Percentiles rank a stretch among this genome's conserved stretches.
phyloP scores from a whole-genome alignment of 2,797 vertebrate species.

The Enteromius viviparus region DNA sequence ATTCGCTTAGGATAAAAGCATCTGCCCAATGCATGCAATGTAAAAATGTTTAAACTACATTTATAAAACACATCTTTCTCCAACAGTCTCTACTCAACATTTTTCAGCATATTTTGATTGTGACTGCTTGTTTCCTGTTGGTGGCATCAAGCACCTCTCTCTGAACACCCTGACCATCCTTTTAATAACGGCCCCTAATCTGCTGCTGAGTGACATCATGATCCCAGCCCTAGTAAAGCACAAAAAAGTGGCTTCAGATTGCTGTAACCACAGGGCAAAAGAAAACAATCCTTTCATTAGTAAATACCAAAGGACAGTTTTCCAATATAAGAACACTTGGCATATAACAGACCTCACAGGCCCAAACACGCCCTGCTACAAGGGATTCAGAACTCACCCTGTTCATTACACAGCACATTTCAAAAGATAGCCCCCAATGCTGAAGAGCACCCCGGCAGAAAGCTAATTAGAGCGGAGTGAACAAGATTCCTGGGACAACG shows the following conservation, averaged over 20 bases:
- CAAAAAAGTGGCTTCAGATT: not conserved
- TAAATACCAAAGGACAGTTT: constrained; percentile 24
- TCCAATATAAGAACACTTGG: constrained; percentile 47
- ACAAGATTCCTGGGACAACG: constrained; percentile 44
- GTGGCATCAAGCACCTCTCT: not conserved
- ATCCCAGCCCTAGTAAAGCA: constrained; percentile 3
- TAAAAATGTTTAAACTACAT: not conserved
- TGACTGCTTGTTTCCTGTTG: constrained; percentile 22
- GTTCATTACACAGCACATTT: constrained; percentile 72
- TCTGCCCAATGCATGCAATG: not conserved
- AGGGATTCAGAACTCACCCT: constrained; percentile 51
- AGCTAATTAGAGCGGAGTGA: constrained; percentile 63
- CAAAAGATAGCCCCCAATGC: constrained; percentile 54
- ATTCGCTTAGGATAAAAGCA: not conserved
- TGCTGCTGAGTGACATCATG: constrained; percentile 40
- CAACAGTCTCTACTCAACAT: not conserved
- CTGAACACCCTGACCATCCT: constrained; percentile 1
- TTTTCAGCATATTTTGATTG: not conserved
- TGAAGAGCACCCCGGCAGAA: constrained; percentile 57
- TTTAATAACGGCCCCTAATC: constrained; percentile 24
- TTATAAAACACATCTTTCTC: not conserved
- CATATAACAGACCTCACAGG: constrained; percentile 30
- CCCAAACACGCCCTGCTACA: constrained; percentile 58
- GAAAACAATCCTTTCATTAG: not conserved
- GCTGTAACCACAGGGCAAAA: not conserved